Base-by-base conservation (phyloP, 2,113 vertebrate species). In the Lophochroa leadbeateri region DNA sequence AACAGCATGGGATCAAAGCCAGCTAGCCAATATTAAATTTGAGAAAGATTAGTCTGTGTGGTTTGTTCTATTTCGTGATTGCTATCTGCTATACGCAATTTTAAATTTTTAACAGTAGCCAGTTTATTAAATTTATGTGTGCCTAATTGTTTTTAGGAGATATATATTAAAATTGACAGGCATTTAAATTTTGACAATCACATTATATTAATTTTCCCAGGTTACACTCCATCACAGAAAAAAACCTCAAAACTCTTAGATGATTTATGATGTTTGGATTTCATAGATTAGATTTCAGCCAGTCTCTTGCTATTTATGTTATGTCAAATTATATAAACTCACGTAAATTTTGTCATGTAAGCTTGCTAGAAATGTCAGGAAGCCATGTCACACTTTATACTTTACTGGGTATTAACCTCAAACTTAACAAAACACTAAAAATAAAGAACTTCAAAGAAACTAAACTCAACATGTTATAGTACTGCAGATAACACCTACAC, bases 131-230 rank as follows among this genome's bases (percentile, higher is more conserved):
- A 94, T 97, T 84, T 94, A 13, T 85, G 67, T 58, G 29, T 69
- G 86, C 17, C 27, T 92, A 97, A 97, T 97, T 92, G 91, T 84
- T 96, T 98, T 96, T 49, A 90, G 91, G 24, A 88, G 9, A 91
- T 69, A 63, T 63, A 47, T 81, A 96, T 94, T 91, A 91, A 83
- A 92, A 88, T 77, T 92, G 89, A 92, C 90, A 90, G 13, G 57
- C 31, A 88, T 92, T 92, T 88, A 95, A 80, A 83, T 88, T 80
- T 72, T 79, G 47, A 95, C 72, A 94, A 94, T 90, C 44, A n/a
- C 6, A 91, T 96, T 95, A 90, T 37, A 68, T 53, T 1, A 81
- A 46, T 77, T 96, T 89, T 85, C 71, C 33, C 60, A 91, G 65
- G 61, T 94, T 94, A 50, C 23, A 41, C 19, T 82, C 47, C 72